Conservation (phyloP, 2,888 invertebrate species). For the Hypolimnas misippus region DNA sequence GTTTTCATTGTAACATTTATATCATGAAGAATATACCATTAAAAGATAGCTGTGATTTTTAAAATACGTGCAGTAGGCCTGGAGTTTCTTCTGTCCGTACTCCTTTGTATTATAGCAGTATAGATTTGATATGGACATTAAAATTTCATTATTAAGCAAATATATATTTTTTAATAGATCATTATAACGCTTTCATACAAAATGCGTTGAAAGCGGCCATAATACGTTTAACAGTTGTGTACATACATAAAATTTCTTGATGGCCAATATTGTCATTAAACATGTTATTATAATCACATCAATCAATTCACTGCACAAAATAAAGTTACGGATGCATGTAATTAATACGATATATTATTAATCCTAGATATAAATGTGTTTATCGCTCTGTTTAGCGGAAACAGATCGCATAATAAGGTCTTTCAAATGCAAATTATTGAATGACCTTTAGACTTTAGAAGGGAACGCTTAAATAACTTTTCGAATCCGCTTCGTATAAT, state of each 20-base stretch:
- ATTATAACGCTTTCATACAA: no score
- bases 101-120: no score
- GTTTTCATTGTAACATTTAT: no score
- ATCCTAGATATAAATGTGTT: background rate
- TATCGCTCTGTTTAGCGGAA: background rate
- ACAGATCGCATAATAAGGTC: conserved; percentile 13
- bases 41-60: no score
- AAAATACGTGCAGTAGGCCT: no score
- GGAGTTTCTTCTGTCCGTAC: no score
- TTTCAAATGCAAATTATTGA: conserved; percentile 23
- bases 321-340: background rate
- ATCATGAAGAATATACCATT: no score
- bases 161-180: no score
- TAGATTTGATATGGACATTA: no score
- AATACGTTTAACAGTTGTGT: background rate
- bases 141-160: no score
- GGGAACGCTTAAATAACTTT: conserved; percentile 19
- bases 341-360: background rate
- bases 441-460: background rate
- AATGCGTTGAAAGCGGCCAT: background rate
- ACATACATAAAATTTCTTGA: background rate
- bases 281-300: background rate
- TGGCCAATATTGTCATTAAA: background rate
- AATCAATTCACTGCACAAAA: background rate
- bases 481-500: conserved; percentile 20